Base-by-base conservation (phyloP, 2,113 vertebrate species). In the Danionella cerebrum region DNA sequence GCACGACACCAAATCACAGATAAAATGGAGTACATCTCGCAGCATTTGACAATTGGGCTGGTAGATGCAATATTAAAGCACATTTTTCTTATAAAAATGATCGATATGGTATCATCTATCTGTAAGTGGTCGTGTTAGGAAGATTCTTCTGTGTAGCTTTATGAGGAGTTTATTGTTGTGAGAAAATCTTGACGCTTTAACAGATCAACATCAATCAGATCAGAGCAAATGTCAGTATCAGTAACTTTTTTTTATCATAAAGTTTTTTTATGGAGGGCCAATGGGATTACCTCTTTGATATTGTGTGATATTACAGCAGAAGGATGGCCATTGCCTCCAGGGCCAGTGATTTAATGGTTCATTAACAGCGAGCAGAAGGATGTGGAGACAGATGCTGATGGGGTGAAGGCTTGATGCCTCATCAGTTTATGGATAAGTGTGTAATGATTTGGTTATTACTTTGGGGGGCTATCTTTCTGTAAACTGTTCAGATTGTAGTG, bases 61-160 rank as follows among this genome's bases (percentile, higher is more conserved):
- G n/a, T n/a, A n/a, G n/a, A n/a, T n/a, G n/a, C n/a, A n/a, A n/a
- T n/a, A n/a, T n/a, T n/a, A n/a, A n/a, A n/a, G n/a, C n/a, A n/a
- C n/a, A n/a, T n/a, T n/a, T n/a, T n/a, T n/a, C n/a, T n/a, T n/a
- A n/a, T n/a, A n/a, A n/a, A n/a, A n/a, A n/a, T n/a, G n/a, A n/a
- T n/a, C n/a, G n/a, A n/a, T n/a, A n/a, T n/a, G n/a, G n/a, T n/a
- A n/a, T n/a, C n/a, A n/a, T n/a, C n/a, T n/a, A n/a, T n/a, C n/a
- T n/a, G n/a, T n/a, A 14, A 29, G 39, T 44, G 27, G 8, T 63
- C 21, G 12, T 48, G 44, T 63, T 29, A 64, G 44, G 44, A 44
- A 27, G 19, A 36, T 47, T 64, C 60, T 64, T 64, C 48, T 64
- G 60, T 64, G 29, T n/a, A n/a, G n/a, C n/a, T n/a, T 48, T 16